Base-by-base conservation (phyloP, 1,140 invertebrate genomes). In the Dolichoris vasculosae region DNA sequence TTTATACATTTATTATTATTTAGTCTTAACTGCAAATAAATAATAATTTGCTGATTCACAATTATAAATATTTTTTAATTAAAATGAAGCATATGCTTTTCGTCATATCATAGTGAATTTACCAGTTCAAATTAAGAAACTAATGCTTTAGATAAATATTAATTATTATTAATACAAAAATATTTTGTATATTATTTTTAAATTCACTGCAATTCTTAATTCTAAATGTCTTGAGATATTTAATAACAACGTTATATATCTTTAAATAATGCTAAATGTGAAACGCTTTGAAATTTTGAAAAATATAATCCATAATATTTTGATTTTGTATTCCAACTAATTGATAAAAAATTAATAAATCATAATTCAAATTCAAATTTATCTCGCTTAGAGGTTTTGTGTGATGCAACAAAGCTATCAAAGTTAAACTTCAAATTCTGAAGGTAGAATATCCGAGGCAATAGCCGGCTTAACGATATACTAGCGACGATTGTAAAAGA, bases 391-490 rank as follows among this genome's bases (percentile, higher is more conserved):
- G 13, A 46, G 43, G 6, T 46, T 6, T 13, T 7, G 43, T 46
- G 23, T 0, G 23, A 59, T 59, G 55, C 55, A 59, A 26, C 9
- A 26, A 4, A 59, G 20, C 23, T 4, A 59, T 26, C 20, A 40
- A 78, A 38, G 46, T 46, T 15, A 76, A 84, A 84, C 35, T 78
- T 78, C 75, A 69, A 77, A 78, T 84, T 67, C 26, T 32, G 32
- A 38, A 55, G 63, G 51, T 55, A 20, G 4, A 26, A 59, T 59
- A 59, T 1, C 9, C 55, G 8, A 55, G 51, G 51, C 51, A 15
- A 15, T 2, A 55, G 17, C n/a, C n/a, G 48, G 82, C 51, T 30
- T 13, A 13, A 43, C 59, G 35, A 40, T 30, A 51, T 20, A 71
- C 4, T 20, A 20, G 38, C n/a, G 71, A 30, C 38, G 23, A n/a